Evolutionary conservation across 2,113 vertebrate genomes (phyloP).

Genomic region (Echinops telfairi): DNA sequence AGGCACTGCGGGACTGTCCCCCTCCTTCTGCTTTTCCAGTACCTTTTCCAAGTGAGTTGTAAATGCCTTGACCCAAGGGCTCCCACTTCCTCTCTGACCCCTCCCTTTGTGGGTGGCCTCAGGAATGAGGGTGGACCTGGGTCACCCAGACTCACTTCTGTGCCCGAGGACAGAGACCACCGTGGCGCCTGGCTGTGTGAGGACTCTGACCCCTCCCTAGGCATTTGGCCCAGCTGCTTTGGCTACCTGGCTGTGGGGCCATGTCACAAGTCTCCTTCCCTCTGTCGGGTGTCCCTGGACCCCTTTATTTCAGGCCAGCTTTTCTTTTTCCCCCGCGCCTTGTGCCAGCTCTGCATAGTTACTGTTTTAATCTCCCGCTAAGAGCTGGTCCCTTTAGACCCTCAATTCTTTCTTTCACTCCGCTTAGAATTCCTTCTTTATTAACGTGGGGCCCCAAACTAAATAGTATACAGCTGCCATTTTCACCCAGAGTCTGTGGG

Average conservation of each 20-base stretch:
- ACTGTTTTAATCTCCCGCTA: slow-evolving; percentile 38
- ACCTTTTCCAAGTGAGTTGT: neutral
- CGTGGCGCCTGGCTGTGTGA: neutral
- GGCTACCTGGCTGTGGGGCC: neutral
- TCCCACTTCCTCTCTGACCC: neutral
- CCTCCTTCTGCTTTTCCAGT: neutral
- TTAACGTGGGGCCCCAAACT: slow-evolving; percentile 69
- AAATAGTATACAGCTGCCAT: slow-evolving; percentile 58
- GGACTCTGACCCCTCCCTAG: neutral
- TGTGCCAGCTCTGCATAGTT: neutral
- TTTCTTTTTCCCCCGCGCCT: neutral
- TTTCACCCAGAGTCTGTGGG: slow-evolving; percentile 21
- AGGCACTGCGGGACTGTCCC: neutral
- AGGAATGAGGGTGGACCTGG: accelerated
- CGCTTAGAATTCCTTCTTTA: slow-evolving; percentile 59
- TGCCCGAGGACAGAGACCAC: neutral
- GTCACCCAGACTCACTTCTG: neutral
- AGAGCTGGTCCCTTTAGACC: slow-evolving; percentile 43
- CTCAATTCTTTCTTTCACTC: slow-evolving; percentile 51
- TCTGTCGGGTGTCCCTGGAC: neutral
- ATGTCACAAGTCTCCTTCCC: neutral
- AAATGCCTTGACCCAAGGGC: neutral
- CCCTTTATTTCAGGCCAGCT: neutral
- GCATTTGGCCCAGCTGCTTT: neutral
- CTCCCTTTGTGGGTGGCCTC: neutral